Conservation (phyloP, 2,113 vertebrate species). For the Callaeas wilsoni region DNA sequence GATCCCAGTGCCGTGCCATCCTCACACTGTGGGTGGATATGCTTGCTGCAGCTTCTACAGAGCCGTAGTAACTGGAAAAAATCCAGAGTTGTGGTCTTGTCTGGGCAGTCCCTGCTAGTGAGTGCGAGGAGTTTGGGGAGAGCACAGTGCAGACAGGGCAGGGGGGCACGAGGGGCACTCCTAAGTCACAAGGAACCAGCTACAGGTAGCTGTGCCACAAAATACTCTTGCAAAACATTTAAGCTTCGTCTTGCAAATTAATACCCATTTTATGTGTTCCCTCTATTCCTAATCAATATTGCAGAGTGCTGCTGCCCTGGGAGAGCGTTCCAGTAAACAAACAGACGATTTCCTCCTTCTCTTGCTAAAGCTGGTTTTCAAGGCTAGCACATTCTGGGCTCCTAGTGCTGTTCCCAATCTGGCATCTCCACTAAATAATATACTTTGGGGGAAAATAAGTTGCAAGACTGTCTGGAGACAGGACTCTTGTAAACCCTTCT, state of each 20-base stretch:
- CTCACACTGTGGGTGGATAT: not conserved
- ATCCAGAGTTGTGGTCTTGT: not conserved
- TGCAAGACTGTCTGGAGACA: not conserved
- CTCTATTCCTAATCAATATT: not conserved
- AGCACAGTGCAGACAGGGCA: not conserved
- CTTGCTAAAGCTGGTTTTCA: not conserved
- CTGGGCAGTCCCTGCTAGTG: not conserved
- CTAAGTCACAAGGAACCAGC: not conserved
- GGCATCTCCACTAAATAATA: not conserved
- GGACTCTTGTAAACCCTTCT: not conserved
- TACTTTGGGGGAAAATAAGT: not conserved
- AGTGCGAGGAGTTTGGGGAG: not conserved
- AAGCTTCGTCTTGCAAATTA: not conserved
- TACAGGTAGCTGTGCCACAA: not conserved
- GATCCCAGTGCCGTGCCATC: not conserved
- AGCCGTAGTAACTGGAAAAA: not conserved
- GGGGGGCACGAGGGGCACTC: not conserved
- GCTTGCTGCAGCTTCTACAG: not conserved
- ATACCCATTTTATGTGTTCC: not conserved
- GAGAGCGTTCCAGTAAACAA: slow-evolving; percentile 21
- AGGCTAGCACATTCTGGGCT: not conserved
- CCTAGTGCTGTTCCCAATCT: not conserved
- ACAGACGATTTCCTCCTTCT: not conserved
- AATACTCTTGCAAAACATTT: not conserved
- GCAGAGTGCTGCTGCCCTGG: not conserved